A percentile compares a stretch with the other conserved stretches of the same genome.
These are phyloP conservation scores for Apis mellifera DNA, from an alignment of 1,140 invertebrate genomes.

Conservation along the genomic window Amel_HAv3.1 CM009940.2:2088501-2089000, in stretches of 20 bases:
- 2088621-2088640: not conserved
- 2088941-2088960: not conserved
- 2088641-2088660: conserved; percentile 10
- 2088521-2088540: conserved; percentile 7
- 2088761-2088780: conserved; percentile 17
- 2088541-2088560: not conserved
- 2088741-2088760: conserved; percentile 26
- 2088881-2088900: conserved; percentile 39
- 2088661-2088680: conserved; percentile 1
- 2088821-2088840: conserved; percentile 45
- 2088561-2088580: not conserved
- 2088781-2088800: conserved; percentile 30
- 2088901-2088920: conserved; percentile 33
- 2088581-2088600: conserved; percentile 1
- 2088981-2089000: not conserved
- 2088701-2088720: not conserved
- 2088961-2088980: not conserved
- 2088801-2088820: conserved; percentile 22
- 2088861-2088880: conserved; percentile 22
- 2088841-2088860: conserved; percentile 20
- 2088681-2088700: conserved; percentile 30
- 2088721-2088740: conserved; percentile 47
- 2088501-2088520: conserved; percentile 7
- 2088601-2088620: conserved; percentile 32
- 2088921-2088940: conserved; percentile 11